Percentiles rank a stretch among this genome's conserved stretches.
These are phyloP conservation scores for Corythoichthys haematopterus DNA, from an alignment of 2,113 vertebrate species.

Conservation along the genomic window DNA sequence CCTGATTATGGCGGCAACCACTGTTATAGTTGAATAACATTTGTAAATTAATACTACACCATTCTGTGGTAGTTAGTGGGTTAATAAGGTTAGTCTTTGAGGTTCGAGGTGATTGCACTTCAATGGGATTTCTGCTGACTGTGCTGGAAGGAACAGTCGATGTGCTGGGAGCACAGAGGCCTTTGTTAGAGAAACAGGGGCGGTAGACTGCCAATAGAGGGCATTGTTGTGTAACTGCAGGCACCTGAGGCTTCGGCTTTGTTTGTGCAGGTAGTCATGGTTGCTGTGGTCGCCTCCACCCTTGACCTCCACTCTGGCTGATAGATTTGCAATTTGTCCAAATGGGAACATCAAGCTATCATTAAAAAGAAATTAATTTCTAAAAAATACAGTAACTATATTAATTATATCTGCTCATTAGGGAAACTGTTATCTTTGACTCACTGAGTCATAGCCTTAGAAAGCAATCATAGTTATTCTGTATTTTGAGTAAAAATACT, in stretches of 20 bases:
- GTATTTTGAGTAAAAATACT: no score
- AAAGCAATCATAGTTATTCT: no score
- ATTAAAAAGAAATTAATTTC: not conserved
- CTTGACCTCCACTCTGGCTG: conserved; percentile 30
- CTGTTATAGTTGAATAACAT: conserved; percentile 59
- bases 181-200: conserved; percentile 42
- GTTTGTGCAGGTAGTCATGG: conserved; percentile 47
- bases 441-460: not conserved
- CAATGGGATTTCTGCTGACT: conserved; percentile 72
- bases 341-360: conserved; percentile 43
- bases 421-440: not conserved
- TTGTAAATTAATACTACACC: conserved; percentile 63
- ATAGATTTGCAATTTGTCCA: conserved; percentile 47
- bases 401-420: not conserved
- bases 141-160: conserved; percentile 54
- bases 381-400: not conserved
- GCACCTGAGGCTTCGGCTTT: conserved; percentile 35
- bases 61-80: conserved; percentile 55
- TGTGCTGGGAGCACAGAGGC: conserved; percentile 33
- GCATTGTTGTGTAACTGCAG: conserved; percentile 70
- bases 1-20: conserved; percentile 51
- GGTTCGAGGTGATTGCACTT: conserved; percentile 70
- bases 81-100: conserved; percentile 68
- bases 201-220: conserved; percentile 62
- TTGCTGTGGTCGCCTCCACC: conserved; percentile 38